A percentile compares a stretch with the other conserved stretches of the same genome.
phyloP scores from a whole-genome alignment of 2,113 vertebrate species.

The Ancistrus triradiatus region DNA sequence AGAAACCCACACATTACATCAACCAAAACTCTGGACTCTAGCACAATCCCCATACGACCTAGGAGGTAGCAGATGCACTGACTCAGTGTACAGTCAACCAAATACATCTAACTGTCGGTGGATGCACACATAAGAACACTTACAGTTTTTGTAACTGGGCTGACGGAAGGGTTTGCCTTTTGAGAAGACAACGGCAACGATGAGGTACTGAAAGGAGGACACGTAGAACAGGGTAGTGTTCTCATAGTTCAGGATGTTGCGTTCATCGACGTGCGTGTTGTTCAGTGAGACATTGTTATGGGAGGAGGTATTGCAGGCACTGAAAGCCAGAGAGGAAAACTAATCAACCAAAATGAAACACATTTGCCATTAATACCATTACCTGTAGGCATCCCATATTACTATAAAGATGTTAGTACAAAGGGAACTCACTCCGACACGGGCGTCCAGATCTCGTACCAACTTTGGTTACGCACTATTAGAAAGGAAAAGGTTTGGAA shows the following conservation, averaged over 20 bases:
- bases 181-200: constrained; percentile 91
- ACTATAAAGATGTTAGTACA: not conserved
- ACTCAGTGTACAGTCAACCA: too few species aligned
- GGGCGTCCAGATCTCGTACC: constrained; percentile 77
- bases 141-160: constrained; percentile 95
- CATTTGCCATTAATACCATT: too few species aligned
- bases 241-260: constrained; percentile 87
- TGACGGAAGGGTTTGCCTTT: constrained; percentile 97
- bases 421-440: constrained; percentile 76
- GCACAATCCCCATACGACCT: too few species aligned
- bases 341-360: not conserved
- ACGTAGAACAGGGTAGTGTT: constrained; percentile 97
- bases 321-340: constrained; percentile 49
- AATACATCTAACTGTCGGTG: too few species aligned
- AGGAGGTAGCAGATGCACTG: too few species aligned
- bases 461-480: constrained; percentile 80
- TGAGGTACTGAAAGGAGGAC: constrained; percentile 96
- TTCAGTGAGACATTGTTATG: constrained; percentile 63
- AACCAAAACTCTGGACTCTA: too few species aligned
- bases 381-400: too few species aligned
- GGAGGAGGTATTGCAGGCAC: constrained; percentile 70
- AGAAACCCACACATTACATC: too few species aligned
- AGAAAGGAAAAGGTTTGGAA: constrained; percentile 87
- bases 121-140: constrained; percentile 44
- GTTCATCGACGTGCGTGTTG: constrained; percentile 69